Base-by-base conservation (phyloP, 2,113 vertebrate genomes). In the Microcebus lehilahytsara region DNA sequence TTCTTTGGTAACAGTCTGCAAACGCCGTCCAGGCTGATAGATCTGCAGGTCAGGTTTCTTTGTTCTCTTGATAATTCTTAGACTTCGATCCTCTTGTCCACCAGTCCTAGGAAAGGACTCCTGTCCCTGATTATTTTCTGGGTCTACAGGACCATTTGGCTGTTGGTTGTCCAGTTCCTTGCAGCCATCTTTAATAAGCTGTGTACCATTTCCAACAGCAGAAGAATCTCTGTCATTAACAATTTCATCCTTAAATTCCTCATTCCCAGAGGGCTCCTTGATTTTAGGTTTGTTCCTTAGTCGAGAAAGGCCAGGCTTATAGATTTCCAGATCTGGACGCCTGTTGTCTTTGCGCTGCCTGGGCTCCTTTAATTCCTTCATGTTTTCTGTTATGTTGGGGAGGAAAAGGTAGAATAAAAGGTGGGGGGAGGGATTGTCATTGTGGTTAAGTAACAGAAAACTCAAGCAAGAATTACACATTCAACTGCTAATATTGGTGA, bases 31-130 rank as follows among this genome's bases (percentile, higher is more conserved):
- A 19, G 99, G 99, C 97, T 99, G 99, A 98, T 99, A 99, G 96
- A 99, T 99, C 98, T 99, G 99, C 92, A 99, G 98, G 98, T 99
- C 99, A 0, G 99, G 99, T 97, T 99, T 99, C 88, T 99, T 99
- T 42, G 98, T 96, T 98, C 98, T 99, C 94, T 98, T 99, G 64
- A 98, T 96, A 13, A 97, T 98, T 91, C 99, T 99, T 32, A 98
- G 95, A 95, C 98, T 98, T 93, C 87, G 96, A 17, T 98, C 98
- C 85, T 98, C 98, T 0, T 14, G 64, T 40, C 22, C 1, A 2
- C 78, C 89, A 85, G 96, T 95, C 74, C 42, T 98, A 46, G 93
- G 67, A 25, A 72, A 78, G 80, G 96, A 97, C 53, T 97, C 96
- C 66, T 92, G 98, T 86, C 83, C 95, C 75, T 25, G 98, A 94